Evolutionary conservation across 2,888 invertebrate species (phyloP), one percentile per base, ranked within the genome.

Genomic region (Seladonia tumulorum): DNA sequence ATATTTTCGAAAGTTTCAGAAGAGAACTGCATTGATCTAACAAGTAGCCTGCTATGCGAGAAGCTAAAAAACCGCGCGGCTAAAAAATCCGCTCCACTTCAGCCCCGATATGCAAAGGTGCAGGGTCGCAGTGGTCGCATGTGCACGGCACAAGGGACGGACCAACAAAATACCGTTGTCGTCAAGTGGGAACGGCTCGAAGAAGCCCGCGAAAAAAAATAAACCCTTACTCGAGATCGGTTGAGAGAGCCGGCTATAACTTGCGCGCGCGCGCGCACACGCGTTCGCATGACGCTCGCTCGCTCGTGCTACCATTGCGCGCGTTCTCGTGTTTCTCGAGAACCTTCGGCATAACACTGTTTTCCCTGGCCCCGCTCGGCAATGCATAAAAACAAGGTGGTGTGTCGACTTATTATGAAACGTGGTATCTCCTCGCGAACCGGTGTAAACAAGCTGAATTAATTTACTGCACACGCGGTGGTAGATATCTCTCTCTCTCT

Each of bases 361-460:
- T 71, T 73, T 47, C 45, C 39, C 68, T 73, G 29, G 16, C n/a
- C 53, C 42, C 29, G 18, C 42, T 60, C 78, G 63, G 16, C 57
- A 66, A 81, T 83, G n/a, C 14, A 39, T 68, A 60, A 83, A 68
- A 81, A 89, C 84, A 84, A 80, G 57, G 70, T 75, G 76, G 75
- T 73, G 66, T 72, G 75, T 76, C 81, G 73, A 75, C 73, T 87
- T 81, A 83, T 89, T 89, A 88, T 81, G 78, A 90, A 82, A 87
- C 72, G 70, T 74, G 60, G 73, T 60, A 7, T 82, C 49, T 60
- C 5, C 16, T 16, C 45, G 70, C 35, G 57, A 70, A 79, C 73
- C 45, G 29, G 74, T 83, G 85, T 85, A 87, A 88, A 87, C 87
- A 85, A 88, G 84, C 7, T 60, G 76, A 10, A 85, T 87, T 85